Evolutionary conservation across 2,113 vertebrate genomes (phyloP).

Genomic region (Pteronura brasiliensis): DNA sequence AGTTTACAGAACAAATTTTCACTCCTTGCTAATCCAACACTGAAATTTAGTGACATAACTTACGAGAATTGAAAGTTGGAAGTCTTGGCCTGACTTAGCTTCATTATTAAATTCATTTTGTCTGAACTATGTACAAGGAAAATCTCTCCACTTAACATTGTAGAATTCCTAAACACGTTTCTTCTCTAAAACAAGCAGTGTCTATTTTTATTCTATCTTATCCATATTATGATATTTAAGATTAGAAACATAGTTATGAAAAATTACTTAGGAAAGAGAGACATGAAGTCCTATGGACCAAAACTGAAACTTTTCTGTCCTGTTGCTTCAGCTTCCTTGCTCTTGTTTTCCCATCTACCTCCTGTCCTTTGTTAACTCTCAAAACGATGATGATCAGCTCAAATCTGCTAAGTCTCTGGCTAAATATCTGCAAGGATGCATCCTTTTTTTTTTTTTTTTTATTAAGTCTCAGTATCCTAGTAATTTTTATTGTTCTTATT

Average conservation of each 20-base stretch:
- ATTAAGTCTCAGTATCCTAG: not conserved
- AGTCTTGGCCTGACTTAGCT: not conserved
- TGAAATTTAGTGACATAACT: not conserved
- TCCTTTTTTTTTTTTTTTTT: not conserved
- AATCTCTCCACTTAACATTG: not conserved
- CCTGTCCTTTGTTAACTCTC: not conserved
- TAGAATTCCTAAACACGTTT: not conserved
- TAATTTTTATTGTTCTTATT: conserved; percentile 33
- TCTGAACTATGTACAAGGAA: not conserved
- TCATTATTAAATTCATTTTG: not conserved
- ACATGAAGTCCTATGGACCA: not conserved
- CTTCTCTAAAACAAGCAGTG: not conserved
- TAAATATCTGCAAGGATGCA: not conserved
- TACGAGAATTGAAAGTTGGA: not conserved
- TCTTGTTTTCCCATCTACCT: not conserved
- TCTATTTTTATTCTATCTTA: not conserved
- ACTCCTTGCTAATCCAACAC: not conserved
- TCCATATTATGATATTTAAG: not conserved
- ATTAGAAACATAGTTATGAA: not conserved
- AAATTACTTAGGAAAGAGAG: not conserved
- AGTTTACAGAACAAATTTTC: not conserved
- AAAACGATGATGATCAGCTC: not conserved
- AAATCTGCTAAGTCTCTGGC: not conserved
- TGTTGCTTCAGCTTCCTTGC: not conserved
- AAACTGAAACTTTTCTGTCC: not conserved